Evolutionary conservation across 2,888 invertebrate genomes (phyloP), one percentile per base, ranked within the genome.

Genomic region (Volucella inanis): DNA sequence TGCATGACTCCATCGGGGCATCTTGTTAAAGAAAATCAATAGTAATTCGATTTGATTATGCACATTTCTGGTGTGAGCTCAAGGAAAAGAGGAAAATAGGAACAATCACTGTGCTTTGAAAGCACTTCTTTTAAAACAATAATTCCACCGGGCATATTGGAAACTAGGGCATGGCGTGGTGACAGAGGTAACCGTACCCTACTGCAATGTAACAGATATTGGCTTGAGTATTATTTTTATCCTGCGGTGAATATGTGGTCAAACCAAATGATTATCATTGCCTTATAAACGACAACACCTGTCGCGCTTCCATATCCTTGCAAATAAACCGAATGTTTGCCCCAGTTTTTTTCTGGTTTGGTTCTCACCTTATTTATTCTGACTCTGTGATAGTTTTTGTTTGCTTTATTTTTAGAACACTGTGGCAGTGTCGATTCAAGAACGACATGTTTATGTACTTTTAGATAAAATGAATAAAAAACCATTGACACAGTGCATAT

Each of bases 161-260:
- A 14, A 22, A 18, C 65, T 18, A 43, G 18, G 39, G 15, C 43
- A 45, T 8, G 31, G 6, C 4, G 6, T 31, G 31, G 31, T 31
- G 31, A 2, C 31, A 31, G 31, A 31, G 6, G 6, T 31, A 31
- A 6, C 31, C 31, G 6, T 31, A 31, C 31, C 31, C 31, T 31
- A 31, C 31, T 6, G 31, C 31, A 31, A 31, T 31, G 6, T 31
- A 6, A 31, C 22, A 57, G 12, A 14, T 64, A 22, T 64, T 64
- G 14, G n/a, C 41, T 43, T 4, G 11, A 41, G 14, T 14, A 31
- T 45, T 74, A 70, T 79, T 70, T 84, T 74, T 84, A 75, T 75
- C 65, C 83, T 79, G 79, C 79, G 70, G 74, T 59, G 67, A 49
- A 31, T 55, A 76, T 81, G 70, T 54, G 59, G 70, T 81, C 38